These are phyloP conservation scores for Electrona antarctica DNA, from an alignment of 2,113 vertebrate species.

Conservation along the genomic window DNA sequence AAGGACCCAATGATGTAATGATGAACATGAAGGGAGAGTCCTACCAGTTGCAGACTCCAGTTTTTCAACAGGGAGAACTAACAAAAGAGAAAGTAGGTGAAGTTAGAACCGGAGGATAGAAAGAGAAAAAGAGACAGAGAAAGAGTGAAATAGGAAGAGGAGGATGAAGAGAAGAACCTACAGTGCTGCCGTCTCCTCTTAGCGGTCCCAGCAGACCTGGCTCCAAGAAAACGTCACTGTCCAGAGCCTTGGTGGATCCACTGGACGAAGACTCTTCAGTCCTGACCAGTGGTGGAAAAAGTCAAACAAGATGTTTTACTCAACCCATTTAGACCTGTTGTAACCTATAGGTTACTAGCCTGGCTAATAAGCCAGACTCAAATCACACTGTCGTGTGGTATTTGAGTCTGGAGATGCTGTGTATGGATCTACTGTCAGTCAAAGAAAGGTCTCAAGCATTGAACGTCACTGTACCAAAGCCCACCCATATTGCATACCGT, in stretches of 20 bases:
- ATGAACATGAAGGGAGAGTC: constrained; percentile 40
- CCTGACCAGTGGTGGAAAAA: constrained; percentile 33
- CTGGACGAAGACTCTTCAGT: constrained; percentile 47
- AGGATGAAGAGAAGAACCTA: constrained; percentile 72
- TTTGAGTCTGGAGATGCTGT: no score
- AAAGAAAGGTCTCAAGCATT: no score
- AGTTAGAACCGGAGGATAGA: constrained; percentile 23
- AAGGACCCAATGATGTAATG: neutral
- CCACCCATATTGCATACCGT: no score
- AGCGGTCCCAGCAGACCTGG: constrained; percentile 80
- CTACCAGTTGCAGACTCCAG: constrained; percentile 95
- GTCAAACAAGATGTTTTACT: no score
- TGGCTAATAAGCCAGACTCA: no score
- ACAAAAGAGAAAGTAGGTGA: constrained; percentile 38
- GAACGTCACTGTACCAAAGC: no score
- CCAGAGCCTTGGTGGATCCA: constrained; percentile 78
- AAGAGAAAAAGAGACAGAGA: neutral
- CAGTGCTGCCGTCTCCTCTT: constrained; percentile 86
- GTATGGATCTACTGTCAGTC: no score
- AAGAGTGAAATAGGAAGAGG: neutral
- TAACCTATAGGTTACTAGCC: no score
- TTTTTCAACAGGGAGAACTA: constrained; percentile 96
- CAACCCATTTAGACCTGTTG: no score
- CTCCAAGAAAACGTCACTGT: constrained; percentile 86
- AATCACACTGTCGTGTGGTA: no score